Conservation (phyloP, 1,140 invertebrate species). For the Scylla paramamosain region DNA sequence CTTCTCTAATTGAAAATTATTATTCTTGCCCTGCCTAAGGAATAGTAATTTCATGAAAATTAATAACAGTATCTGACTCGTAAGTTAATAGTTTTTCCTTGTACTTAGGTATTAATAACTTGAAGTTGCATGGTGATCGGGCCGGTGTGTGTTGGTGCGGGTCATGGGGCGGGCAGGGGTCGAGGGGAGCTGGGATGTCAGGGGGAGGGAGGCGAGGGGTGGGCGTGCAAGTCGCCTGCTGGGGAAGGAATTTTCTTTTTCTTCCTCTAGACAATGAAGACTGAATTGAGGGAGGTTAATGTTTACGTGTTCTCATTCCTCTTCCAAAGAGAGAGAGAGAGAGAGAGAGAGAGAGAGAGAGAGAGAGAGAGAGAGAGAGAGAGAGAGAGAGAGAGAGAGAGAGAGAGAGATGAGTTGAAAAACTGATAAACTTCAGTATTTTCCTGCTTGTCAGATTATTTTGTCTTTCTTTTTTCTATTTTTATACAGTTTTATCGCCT, state of each 20-base stretch:
- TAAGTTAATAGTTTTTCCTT: constrained; percentile 25
- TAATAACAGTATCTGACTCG: not conserved
- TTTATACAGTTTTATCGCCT: no score
- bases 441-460: no score
- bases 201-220: not conserved
- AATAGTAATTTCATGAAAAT: constrained; percentile 25
- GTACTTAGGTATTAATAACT: constrained; percentile 23
- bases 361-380: not conserved
- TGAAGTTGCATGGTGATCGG: not conserved
- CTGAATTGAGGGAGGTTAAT: not conserved
- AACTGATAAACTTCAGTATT: not conserved
- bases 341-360: not conserved
- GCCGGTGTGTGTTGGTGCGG: not conserved
- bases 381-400: not conserved
- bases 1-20: constrained; percentile 24
- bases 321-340: not conserved
- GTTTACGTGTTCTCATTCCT: not conserved
- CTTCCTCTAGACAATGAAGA: not conserved
- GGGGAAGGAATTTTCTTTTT: not conserved
- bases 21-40: constrained; percentile 19
- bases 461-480: no score
- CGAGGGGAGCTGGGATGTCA: no score
- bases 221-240: not conserved
- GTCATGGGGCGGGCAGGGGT: not conserved
- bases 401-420: not conserved